phyloP scores from a whole-genome alignment of 2,113 vertebrate species.

The Nycticorax nycticorax region DNA sequence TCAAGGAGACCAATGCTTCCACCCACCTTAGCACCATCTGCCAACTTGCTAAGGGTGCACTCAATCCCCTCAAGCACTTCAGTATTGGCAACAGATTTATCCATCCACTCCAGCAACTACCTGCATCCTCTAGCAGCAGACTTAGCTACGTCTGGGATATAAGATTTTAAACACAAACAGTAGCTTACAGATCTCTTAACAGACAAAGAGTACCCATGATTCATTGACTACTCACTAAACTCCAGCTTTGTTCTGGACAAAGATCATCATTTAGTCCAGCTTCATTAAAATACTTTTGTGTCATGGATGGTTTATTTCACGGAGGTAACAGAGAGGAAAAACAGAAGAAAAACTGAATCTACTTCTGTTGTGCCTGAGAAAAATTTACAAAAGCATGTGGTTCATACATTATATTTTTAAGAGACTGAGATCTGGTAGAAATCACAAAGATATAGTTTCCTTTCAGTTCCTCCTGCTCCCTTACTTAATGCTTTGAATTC shows the following conservation, averaged over 20 bases:
- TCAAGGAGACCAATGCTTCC: no score
- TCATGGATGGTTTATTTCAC: not conserved
- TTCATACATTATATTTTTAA: not conserved
- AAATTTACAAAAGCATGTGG: not conserved
- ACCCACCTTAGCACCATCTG: no score
- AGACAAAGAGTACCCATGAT: not conserved
- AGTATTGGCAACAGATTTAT: not conserved
- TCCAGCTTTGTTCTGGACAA: not conserved
- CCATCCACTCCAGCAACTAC: not conserved
- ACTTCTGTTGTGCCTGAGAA: not conserved
- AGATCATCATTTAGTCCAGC: not conserved
- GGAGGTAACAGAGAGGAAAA: not conserved
- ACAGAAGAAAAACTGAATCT: not conserved
- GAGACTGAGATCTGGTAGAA: not conserved
- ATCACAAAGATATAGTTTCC: not conserved
- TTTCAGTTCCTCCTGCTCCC: not conserved
- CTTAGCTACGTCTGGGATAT: not conserved
- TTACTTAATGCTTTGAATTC: not conserved
- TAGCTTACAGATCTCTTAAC: not conserved
- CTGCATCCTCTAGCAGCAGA: not conserved
- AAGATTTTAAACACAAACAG: not conserved
- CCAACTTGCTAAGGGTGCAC: no score
- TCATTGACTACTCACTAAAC: not conserved
- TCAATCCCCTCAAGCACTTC: not conserved
- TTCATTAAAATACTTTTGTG: not conserved